Evolutionary conservation across 1,140 invertebrate genomes (phyloP).

Genomic region (Xylocopa sonorina): DNA sequence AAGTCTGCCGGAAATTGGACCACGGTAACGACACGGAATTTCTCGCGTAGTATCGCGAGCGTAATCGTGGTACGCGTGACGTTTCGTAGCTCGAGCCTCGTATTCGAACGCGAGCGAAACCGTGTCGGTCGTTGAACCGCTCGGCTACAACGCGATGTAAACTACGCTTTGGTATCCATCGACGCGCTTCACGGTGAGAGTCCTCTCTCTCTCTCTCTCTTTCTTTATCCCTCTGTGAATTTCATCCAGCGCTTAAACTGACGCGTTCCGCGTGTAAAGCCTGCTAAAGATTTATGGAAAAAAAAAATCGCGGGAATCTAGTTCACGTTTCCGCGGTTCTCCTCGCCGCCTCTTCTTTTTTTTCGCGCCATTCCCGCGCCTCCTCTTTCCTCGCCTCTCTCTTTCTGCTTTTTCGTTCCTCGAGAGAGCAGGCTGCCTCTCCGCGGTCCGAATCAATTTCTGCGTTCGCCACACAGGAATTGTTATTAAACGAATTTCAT

Average conservation of each 20-base stretch:
- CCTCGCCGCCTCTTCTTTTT: neutral
- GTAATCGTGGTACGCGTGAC: constrained; percentile 34
- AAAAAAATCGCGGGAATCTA: neutral
- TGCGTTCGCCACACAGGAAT: neutral
- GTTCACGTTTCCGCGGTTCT: constrained; percentile 22
- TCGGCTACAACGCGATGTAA: constrained; percentile 32
- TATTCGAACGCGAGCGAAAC: constrained; percentile 49
- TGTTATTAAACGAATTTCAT: neutral
- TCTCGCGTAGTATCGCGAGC: constrained; percentile 36
- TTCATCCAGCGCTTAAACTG: constrained; percentile 10
- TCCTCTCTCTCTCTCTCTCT: constrained; percentile 4
- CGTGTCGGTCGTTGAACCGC: constrained; percentile 52
- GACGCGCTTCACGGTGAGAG: constrained; percentile 37
- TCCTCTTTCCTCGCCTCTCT: neutral
- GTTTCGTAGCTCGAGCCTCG: constrained; percentile 4
- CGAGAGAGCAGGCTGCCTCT: neutral
- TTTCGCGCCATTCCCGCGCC: neutral
- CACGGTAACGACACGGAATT: constrained; percentile 19
- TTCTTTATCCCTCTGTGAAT: constrained; percentile 28
- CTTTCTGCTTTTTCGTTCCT: too few relatives aligned
- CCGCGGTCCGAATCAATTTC: neutral
- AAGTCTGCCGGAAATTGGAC: constrained; percentile 6
- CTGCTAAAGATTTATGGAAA: neutral
- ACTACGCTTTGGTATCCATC: constrained; percentile 41
- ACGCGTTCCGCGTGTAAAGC: neutral